Percentiles rank a stretch among this genome's conserved stretches.
Conservation (phyloP, 2,888 invertebrate genomes). For the Drosophila mettleri region DNA sequence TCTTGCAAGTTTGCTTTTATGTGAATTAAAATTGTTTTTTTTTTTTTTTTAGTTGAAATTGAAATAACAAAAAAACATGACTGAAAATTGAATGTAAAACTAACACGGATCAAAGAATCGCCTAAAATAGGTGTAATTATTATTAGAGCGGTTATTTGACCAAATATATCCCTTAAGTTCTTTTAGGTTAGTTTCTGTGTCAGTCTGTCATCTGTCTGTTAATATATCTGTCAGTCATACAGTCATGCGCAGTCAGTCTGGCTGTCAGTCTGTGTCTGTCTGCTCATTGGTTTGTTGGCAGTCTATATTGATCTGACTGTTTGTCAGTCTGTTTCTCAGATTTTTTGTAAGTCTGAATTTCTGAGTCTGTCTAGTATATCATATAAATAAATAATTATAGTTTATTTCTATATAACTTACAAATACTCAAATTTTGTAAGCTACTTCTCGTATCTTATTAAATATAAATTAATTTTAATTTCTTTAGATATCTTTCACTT, state of each 20-base stretch:
- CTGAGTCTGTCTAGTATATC: neutral
- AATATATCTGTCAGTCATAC: neutral
- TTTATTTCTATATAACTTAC: neutral
- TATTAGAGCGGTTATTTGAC: too few relatives aligned
- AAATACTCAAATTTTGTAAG: too few relatives aligned
- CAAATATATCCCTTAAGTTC: too few relatives aligned
- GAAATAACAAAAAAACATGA: conserved; percentile 4
- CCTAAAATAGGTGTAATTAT: too few relatives aligned
- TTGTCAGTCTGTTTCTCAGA: neutral
- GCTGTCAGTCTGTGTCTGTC: neutral
- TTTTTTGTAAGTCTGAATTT: neutral
- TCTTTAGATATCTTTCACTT: too few relatives aligned
- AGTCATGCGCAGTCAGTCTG: neutral
- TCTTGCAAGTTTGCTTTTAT: conserved; percentile 12
- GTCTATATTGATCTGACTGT: neutral
- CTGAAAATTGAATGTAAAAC: neutral
- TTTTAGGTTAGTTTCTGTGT: too few relatives aligned
- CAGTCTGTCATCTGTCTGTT: neutral
- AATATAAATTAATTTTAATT: too few relatives aligned
- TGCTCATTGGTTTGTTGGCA: too few relatives aligned
- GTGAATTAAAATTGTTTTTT: conserved; percentile 29
- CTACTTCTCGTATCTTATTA: too few relatives aligned
- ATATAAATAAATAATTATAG: neutral
- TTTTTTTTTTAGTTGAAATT: conserved; percentile 21
- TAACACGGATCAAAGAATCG: too few relatives aligned